Conservation (phyloP, 2,888 invertebrate genomes). For the Leucophenga maculata region DNA sequence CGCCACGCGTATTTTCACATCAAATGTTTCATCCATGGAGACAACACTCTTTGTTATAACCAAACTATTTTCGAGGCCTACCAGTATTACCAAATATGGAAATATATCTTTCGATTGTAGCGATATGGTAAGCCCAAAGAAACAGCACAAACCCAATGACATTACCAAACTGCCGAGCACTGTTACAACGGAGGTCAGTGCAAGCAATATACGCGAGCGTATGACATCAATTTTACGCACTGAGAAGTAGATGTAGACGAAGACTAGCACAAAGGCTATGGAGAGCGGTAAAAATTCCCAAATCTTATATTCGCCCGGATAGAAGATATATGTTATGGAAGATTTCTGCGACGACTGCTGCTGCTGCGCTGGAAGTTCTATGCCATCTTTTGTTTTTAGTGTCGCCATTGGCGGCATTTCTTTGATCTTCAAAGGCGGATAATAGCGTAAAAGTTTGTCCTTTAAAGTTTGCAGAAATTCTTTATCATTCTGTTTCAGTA, state of each 20-base stretch:
- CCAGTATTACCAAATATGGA: conserved; percentile 94
- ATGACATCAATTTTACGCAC: conserved; percentile 88
- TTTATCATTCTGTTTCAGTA: conserved; percentile 84
- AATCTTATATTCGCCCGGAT: conserved; percentile 90
- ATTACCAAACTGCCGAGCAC: conserved; percentile 90
- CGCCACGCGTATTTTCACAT: conserved; percentile 95
- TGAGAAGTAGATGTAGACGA: conserved; percentile 95
- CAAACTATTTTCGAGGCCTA: conserved; percentile 93
- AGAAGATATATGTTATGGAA: conserved; percentile 81
- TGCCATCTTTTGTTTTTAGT: conserved; percentile 38
- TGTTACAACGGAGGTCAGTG: conserved; percentile 91
- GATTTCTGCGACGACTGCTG: conserved; percentile 46
- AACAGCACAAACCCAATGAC: conserved; percentile 91
- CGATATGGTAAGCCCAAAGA: conserved; percentile 87
- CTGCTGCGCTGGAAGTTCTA: not conserved
- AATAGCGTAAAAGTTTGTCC: conserved; percentile 79
- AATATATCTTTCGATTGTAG: conserved; percentile 91
- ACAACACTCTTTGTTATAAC: conserved; percentile 94
- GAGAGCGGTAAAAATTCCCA: conserved; percentile 88
- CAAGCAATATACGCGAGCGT: conserved; percentile 75
- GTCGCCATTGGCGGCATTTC: conserved; percentile 31
- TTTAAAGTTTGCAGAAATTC: conserved; percentile 84
- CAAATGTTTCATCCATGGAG: conserved; percentile 92
- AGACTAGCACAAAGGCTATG: conserved; percentile 87
- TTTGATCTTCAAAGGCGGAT: conserved; percentile 79